Percentiles rank a stretch among this genome's conserved stretches.
phyloP scores from a whole-genome alignment of 2,113 vertebrate species.

The Panthera tigris region DNA sequence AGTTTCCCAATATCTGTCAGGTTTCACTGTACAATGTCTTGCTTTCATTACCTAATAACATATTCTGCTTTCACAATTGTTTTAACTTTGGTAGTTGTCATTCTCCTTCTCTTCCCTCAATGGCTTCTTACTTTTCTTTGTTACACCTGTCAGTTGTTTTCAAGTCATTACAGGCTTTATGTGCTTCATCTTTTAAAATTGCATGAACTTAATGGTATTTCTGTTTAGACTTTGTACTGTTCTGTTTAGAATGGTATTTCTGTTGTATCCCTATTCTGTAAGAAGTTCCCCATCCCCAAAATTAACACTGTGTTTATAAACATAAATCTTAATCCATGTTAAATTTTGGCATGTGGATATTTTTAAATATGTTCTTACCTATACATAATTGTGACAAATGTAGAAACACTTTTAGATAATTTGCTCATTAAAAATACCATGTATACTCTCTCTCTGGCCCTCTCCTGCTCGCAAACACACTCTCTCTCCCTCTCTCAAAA shows the following conservation, averaged over 20 bases:
- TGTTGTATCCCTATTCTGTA: not conserved
- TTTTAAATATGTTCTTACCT: not conserved
- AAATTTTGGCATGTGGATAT: not conserved
- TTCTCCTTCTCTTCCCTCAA: not conserved
- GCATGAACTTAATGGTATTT: not conserved
- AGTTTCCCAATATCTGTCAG: not conserved
- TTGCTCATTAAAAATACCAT: not conserved
- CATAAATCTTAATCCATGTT: not conserved
- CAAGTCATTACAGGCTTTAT: not conserved
- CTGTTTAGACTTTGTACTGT: not conserved
- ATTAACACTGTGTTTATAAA: not conserved
- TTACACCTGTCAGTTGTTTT: not conserved
- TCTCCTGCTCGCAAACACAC: too few relatives aligned
- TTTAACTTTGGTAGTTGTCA: not conserved
- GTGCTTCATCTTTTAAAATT: not conserved
- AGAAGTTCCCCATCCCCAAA: not conserved
- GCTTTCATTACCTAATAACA: not conserved
- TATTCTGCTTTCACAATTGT: not conserved
- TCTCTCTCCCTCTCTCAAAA: too few relatives aligned
- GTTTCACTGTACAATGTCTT: not conserved
- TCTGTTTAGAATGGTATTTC: not conserved
- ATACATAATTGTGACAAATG: not conserved
- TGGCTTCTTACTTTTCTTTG: conserved; percentile 5
- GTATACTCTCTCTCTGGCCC: not conserved
- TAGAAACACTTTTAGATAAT: not conserved